Conservation (phyloP, 2,113 vertebrate species). For the Centrocercus urophasianus region DNA sequence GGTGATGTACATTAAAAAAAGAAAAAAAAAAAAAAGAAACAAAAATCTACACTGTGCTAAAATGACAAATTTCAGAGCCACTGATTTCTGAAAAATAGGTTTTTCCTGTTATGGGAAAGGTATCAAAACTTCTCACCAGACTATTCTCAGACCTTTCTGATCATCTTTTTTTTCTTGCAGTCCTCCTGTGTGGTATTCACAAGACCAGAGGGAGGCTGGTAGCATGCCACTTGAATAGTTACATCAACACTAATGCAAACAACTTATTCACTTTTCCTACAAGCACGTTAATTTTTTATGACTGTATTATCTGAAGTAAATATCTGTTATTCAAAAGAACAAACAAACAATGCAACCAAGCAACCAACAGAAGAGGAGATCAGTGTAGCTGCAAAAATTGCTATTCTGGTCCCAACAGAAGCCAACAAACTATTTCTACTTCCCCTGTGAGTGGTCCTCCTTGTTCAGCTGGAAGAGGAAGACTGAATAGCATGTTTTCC, state of each 20-base stretch:
- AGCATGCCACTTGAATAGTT: rapidly evolving
- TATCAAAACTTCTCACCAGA: background rate
- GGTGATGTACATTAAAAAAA: background rate
- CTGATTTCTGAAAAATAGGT: background rate
- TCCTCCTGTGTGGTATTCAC: background rate
- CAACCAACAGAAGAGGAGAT: background rate
- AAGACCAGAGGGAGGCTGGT: background rate
- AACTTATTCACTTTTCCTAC: background rate
- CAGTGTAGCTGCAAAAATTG: background rate
- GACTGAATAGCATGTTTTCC: background rate
- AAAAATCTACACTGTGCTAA: background rate
- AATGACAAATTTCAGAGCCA: background rate
- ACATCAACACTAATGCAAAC: background rate
- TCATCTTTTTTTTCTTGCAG: background rate
- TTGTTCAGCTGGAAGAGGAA: background rate
- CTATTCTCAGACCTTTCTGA: background rate
- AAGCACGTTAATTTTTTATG: background rate
- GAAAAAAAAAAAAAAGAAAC: rapidly evolving
- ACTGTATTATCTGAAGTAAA: background rate
- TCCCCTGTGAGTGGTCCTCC: background rate
- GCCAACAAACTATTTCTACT: background rate
- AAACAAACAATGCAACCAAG: background rate
- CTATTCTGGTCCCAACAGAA: background rate
- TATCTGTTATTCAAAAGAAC: background rate
- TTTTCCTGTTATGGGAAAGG: background rate